Conservation (phyloP, 2,797 vertebrate species). For the Lepus oiostolus region DNA sequence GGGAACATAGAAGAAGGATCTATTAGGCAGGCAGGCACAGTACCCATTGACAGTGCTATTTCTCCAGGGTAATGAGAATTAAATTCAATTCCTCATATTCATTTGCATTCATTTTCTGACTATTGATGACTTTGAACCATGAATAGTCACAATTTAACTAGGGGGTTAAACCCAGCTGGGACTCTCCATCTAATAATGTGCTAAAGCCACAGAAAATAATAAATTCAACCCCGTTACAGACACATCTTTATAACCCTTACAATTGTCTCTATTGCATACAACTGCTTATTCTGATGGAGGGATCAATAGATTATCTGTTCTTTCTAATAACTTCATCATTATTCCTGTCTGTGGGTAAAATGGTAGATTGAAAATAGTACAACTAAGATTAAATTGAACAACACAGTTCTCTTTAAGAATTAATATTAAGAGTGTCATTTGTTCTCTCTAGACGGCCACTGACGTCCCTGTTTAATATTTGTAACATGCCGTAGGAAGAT, state of each 20-base stretch:
- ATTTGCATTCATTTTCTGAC: constrained; percentile 72
- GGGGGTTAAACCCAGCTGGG: constrained; percentile 55
- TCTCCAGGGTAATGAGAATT: constrained; percentile 74
- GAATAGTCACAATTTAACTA: constrained; percentile 52
- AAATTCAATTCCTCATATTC: constrained; percentile 77
- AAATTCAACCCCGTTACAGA: constrained; percentile 18
- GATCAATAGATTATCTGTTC: constrained; percentile 52
- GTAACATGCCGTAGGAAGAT: background rate
- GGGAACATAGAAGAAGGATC: constrained; percentile 39
- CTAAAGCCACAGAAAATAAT: background rate
- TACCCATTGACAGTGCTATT: constrained; percentile 52
- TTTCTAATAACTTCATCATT: constrained; percentile 36
- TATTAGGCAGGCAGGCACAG: constrained; percentile 35
- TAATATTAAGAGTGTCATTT: constrained; percentile 20
- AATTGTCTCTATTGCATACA: background rate
- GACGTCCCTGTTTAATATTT: background rate
- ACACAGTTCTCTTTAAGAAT: constrained; percentile 47
- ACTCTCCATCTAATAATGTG: constrained; percentile 34
- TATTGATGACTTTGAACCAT: constrained; percentile 63
- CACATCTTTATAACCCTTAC: constrained; percentile 5
- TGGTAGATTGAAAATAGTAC: background rate
- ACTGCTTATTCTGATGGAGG: constrained; percentile 13
- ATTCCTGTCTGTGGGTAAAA: constrained; percentile 20
- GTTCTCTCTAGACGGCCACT: constrained; percentile 10
- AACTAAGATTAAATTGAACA: constrained; percentile 38